phyloP scores from a whole-genome alignment of 2,888 invertebrate genomes.

The Lithophane leautieri region DNA sequence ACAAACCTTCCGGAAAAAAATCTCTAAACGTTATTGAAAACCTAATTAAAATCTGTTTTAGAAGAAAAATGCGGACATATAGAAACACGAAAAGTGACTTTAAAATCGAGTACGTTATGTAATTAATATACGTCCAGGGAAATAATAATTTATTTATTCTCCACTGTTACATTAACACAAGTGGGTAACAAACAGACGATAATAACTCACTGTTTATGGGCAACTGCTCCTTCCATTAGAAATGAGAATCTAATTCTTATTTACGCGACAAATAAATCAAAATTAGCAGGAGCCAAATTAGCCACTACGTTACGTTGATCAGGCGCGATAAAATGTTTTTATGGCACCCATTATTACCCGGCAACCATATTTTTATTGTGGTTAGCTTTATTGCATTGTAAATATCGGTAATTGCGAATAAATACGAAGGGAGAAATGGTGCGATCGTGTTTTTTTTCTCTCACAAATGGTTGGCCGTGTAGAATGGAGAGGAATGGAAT shows the following conservation, averaged over 20 bases:
- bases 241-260: constrained; percentile 73
- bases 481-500: constrained; percentile 59
- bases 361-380: constrained; percentile 74
- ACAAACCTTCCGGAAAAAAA: too few species aligned
- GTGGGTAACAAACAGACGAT: constrained; percentile 52
- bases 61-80: too few species aligned
- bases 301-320: constrained; percentile 66
- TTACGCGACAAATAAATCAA: constrained; percentile 74
- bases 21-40: too few species aligned
- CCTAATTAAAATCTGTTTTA: too few species aligned
- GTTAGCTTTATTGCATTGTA: constrained; percentile 75
- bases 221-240: constrained; percentile 67
- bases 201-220: constrained; percentile 67
- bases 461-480: constrained; percentile 49
- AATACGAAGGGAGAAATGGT: constrained; percentile 63
- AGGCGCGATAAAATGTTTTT: constrained; percentile 72
- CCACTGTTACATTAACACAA: constrained; percentile 46
- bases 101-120: constrained; percentile 3
- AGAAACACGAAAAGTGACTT: too few species aligned
- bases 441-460: constrained; percentile 66
- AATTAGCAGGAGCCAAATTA: constrained; percentile 69
- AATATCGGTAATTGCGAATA: constrained; percentile 74
- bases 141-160: constrained; percentile 45
- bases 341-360: constrained; percentile 70
- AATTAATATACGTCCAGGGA: constrained; percentile 29